Base-by-base conservation (phyloP, 37 sponge, comb jelly and placozoan genomes). In the Ianthella basta region DNA sequence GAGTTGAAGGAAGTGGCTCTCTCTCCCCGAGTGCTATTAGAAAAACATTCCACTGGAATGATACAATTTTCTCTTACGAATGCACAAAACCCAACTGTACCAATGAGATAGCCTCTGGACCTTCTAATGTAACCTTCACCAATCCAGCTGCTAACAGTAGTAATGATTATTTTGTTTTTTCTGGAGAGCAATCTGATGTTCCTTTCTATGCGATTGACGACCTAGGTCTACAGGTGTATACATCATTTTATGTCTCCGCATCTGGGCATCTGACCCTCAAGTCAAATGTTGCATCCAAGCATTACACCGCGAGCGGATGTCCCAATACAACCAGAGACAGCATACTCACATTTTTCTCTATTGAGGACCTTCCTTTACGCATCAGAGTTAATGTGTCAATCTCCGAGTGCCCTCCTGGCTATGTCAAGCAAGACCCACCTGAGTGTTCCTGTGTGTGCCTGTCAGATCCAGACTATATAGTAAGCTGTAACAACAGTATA, bases 81-180 rank as follows among this genome's bases (percentile, higher is more conserved):
- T 56, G 59, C 59, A 56, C 59, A 16, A 38, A 69, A 16, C 21
- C 36, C 0, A 78, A 61, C 57, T 90, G 86, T n/a, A n/a, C 21
- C 19, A 54, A 27, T 34, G 56, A 90, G 38, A 60, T 90, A 0
- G 24, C 66, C 12, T 83, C 86, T 56, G 91, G 82, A 19, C 84
- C 91, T 20, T 33, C 55, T 15, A 64, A 77, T 64, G 66, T 30
- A 64, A 16, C 14, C 14, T 64, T 64, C 23, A 15, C 15, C 16
- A 64, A 16, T 16, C 23, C 23, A 64, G 14, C 20, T 24, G 27
- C 23, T 16, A 56, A 56, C 59, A 15, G n/a, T n/a, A n/a, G 15
- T 18, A 30, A 64, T 10, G 27, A 10, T 29, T 16, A 21, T 64
- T 16, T 29, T 64, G 66, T 64, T 64, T 64, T 29, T 64, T 64